These are phyloP conservation scores for Trogon surrucura DNA, from an alignment of 2,113 vertebrate species.

Conservation along the genomic window DNA sequence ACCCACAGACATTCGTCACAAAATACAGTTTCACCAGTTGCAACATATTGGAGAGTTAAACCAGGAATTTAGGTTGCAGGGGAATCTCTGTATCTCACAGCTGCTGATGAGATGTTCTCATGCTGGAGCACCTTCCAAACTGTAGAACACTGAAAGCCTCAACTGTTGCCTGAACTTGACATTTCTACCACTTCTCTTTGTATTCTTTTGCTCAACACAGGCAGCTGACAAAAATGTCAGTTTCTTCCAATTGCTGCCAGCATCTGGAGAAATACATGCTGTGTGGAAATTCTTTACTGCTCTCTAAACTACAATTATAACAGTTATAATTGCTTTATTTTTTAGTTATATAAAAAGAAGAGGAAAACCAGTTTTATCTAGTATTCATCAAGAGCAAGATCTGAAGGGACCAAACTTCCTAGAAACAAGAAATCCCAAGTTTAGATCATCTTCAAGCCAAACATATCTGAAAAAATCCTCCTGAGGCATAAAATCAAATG, in stretches of 20 bases:
- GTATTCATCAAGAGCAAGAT: not conserved
- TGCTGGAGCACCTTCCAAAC: not conserved
- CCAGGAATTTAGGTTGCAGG: not conserved
- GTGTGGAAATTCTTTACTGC: not conserved
- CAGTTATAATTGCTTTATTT: not conserved
- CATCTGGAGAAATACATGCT: not conserved
- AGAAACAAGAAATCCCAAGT: not conserved
- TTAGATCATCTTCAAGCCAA: not conserved
- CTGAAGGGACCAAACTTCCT: not conserved
- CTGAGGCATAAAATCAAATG: not conserved
- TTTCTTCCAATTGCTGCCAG: not conserved
- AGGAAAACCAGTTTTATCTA: not conserved
- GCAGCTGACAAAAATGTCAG: constrained; percentile 10
- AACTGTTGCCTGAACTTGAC: not conserved
- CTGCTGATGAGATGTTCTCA: not conserved
- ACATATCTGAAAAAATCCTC: not conserved
- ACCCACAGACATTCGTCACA: not conserved
- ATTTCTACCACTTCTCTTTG: not conserved
- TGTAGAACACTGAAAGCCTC: not conserved
- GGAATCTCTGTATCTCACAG: not conserved
- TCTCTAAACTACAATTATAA: not conserved
- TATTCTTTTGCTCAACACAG: not conserved
- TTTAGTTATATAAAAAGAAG: not conserved
- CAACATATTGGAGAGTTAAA: not conserved
- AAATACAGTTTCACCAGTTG: not conserved